phyloP scores from a whole-genome alignment of 2,797 vertebrate species.

The Diplodus sargus region DNA sequence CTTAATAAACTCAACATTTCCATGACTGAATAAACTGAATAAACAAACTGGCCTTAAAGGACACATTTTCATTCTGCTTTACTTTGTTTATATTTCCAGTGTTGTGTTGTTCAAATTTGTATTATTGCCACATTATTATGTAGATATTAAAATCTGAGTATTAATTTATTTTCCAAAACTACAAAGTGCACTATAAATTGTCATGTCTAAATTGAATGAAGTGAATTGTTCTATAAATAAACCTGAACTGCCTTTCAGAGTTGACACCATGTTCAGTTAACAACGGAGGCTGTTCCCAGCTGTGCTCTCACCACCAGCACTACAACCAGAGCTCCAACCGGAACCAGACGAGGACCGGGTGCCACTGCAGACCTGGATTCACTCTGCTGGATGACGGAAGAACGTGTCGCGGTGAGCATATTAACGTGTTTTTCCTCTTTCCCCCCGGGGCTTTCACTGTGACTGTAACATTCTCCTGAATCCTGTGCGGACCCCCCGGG shows the following conservation, averaged over 20 bases:
- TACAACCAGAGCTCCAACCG: slow-evolving; percentile 54
- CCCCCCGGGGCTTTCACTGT: background rate
- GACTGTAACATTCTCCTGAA: slow-evolving; percentile 27
- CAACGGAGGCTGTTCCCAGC: slow-evolving; percentile 79
- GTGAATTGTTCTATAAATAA: too few relatives aligned
- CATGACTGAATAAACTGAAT: too few relatives aligned
- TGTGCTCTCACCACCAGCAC: slow-evolving; percentile 66
- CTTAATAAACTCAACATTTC: too few relatives aligned
- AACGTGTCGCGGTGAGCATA: slow-evolving; percentile 72
- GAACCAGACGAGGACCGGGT: slow-evolving; percentile 53
- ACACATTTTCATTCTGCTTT: too few relatives aligned
- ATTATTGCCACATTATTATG: too few relatives aligned
- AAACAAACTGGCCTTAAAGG: too few relatives aligned
- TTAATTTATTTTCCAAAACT: too few relatives aligned
- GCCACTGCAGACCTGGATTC: slow-evolving; percentile 74
- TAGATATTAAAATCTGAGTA: too few relatives aligned
- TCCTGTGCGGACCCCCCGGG: background rate
- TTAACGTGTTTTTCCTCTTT: background rate
- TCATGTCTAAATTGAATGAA: too few relatives aligned
- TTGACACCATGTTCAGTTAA: slow-evolving; percentile 71
- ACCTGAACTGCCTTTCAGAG: slow-evolving; percentile 40
- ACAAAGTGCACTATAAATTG: too few relatives aligned
- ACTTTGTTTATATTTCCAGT: too few relatives aligned
- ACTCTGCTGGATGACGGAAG: slow-evolving; percentile 69
- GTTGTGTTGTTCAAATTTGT: too few relatives aligned